Evolutionary conservation across 2,797 vertebrate species (phyloP), one percentile per base, ranked within the genome.

Genomic region (Denticeps clupeoides): DNA sequence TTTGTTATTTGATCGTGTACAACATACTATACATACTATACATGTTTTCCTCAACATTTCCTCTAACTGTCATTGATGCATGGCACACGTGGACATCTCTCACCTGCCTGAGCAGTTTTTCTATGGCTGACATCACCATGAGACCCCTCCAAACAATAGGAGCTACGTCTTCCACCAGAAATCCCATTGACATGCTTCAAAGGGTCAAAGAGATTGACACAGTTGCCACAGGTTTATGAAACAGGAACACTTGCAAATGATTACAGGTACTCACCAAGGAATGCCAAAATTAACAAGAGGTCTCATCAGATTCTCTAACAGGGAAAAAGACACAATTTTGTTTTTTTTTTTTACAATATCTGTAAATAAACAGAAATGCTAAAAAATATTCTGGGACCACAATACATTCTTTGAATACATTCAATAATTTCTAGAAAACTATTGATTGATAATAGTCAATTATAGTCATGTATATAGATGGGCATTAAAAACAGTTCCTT

Each of bases 121-220:
- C 90, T 63, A 93, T 65, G 5, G 91, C 95, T 45, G 92, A 96
- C 93, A 99, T 99, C 40, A 98, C 93, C 93, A 98, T 94, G 60
- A 94, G 83, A 1, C 95, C 93, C 62, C 93, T 77, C 95, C 95
- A 99, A 32, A 97, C 85, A 57, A 98, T 71, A 0, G 93, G 93
- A 4, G 86, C 74, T 7, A 68, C 69, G 11, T 97, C 93, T 58
- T 92, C 91, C 71, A 97, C 73, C 65, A 99, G 81, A 71, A 99
- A 99, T 10, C 94, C 94, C 89, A 99, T 93, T 3, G 94, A 99
- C 91, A 99, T 97, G 24, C 7, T 5, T 25, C 24, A 5, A 7
- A 2, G 25, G 25, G 7, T 25, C 25, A 25, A 5, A 7, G 13
- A 21, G 5, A 13, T 55, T 9, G 9, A 18, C 24, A 25, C 7